Conservation (phyloP, 2,888 invertebrate species). For the Hermodice carunculata region DNA sequence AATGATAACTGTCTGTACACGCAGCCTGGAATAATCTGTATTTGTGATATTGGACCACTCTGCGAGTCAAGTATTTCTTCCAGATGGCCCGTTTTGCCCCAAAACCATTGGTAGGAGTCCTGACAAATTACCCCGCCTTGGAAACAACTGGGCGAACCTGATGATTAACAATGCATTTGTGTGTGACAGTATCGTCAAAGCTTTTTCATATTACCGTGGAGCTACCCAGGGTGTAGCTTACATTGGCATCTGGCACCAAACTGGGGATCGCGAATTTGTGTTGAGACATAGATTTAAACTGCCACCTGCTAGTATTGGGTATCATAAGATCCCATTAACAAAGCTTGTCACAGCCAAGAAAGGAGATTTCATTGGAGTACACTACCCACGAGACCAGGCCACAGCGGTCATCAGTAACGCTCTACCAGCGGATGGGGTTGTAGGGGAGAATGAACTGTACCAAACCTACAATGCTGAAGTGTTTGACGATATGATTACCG, state of each 20-base stretch:
- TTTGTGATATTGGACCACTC: no score
- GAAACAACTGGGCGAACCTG: constrained; percentile 57
- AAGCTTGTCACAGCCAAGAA: constrained; percentile 50
- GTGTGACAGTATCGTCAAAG: constrained; percentile 56
- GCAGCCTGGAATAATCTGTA: no score
- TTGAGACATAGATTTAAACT: constrained; percentile 52
- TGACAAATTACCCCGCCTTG: constrained; percentile 46
- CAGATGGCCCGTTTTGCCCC: no score
- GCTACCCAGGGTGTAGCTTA: constrained; percentile 49
- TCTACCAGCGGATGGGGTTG: constrained; percentile 38
- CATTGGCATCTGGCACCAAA: constrained; percentile 60
- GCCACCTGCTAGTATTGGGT: constrained; percentile 48
- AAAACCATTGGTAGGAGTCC: constrained; percentile 55
- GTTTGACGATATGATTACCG: constrained; percentile 50
- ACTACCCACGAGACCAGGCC: constrained; percentile 47
- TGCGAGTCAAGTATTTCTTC: no score
- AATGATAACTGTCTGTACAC: no score
- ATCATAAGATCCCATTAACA: constrained; percentile 39
- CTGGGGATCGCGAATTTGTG: constrained; percentile 44
- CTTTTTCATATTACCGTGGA: constrained; percentile 59
- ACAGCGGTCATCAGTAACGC: constrained; percentile 58
- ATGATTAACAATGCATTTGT: constrained; percentile 63
- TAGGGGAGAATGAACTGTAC: constrained; percentile 49
- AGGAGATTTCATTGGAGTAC: constrained; percentile 66
- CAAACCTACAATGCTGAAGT: constrained; percentile 55